Evolutionary conservation across 2,797 vertebrate genomes (phyloP), one percentile per base, ranked within the genome.

Genomic region (Rhincodon typus): DNA sequence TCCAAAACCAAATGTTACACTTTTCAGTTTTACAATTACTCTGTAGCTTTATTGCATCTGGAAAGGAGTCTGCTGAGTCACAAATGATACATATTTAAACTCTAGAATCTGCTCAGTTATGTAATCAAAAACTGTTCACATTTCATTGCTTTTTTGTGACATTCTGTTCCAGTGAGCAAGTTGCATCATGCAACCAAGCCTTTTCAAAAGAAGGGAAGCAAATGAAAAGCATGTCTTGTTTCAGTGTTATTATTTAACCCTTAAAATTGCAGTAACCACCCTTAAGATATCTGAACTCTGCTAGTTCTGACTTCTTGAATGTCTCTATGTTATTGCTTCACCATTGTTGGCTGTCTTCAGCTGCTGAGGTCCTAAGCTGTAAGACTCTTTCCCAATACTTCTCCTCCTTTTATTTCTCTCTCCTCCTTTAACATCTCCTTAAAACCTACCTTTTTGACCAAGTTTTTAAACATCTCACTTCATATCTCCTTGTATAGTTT

Each of bases 201-300:
- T 95, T 91, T 72, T 5, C 94, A 72, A 94, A 77, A 34, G 70
- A 53, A 95, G 94, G 69, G 74, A 95, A 95, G 25, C 27, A 74
- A 77, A 27, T 77, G 4, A 50, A 74, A 72, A 19, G 70, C 27
- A 77, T 17, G 46, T 50, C 42, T 50, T 77, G 69, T 95, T 77
- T 95, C 74, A 74, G 62, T 25, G 70, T 30, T 72, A 57, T 95
- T 27, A 74, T 74, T 38, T 95, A 95, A n/a, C 17, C 42, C 12
- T 77, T 95, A 77, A 94, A 69, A 46, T 94, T 21, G 72, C 6
- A 79, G 15, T 3, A n/a, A 38, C 74, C 34, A 15, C 30, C 34
- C 74, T 79, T 62, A 15, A 79, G 34, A 79, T 79, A n/a, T 30
- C 34, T 79, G 74, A 12, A n/a, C 74, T n/a, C 34, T 17, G 34